Conservation (phyloP, 2,797 vertebrate species). For the Mionectes olivaceus region DNA sequence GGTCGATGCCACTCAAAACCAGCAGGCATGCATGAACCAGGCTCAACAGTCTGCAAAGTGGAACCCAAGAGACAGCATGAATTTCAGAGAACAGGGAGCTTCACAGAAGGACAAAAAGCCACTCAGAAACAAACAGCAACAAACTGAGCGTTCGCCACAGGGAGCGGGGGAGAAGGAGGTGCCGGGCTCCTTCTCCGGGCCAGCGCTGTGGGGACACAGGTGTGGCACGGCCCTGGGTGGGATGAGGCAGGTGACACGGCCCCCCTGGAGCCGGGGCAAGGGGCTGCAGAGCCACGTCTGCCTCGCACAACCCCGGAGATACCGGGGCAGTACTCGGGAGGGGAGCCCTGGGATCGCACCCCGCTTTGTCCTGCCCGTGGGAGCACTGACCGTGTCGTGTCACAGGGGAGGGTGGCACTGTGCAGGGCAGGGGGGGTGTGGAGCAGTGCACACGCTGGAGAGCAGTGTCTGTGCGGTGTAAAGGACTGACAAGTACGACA, state of each 20-base stretch:
- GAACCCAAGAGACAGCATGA: slow-evolving; percentile 71
- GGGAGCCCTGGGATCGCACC: background rate
- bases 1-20: slow-evolving; percentile 71
- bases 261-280: background rate
- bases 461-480: background rate
- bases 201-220: background rate
- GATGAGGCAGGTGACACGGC: background rate
- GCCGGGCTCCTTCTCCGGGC: background rate
- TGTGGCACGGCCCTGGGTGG: background rate
- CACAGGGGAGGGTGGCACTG: background rate
- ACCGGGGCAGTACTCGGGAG: background rate
- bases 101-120: slow-evolving; percentile 70
- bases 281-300: background rate
- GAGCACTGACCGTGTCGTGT: background rate
- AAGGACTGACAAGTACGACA: background rate
- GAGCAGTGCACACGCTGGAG: background rate
- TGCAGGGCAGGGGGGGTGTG: background rate
- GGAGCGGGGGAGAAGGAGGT: background rate
- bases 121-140: slow-evolving; percentile 62
- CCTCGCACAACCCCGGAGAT: accelerated
- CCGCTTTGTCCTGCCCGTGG: background rate
- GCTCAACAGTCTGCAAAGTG: slow-evolving; percentile 73
- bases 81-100: slow-evolving; percentile 71
- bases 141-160: slow-evolving; percentile 20
- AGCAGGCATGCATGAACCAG: slow-evolving; percentile 74